Evolutionary conservation across 1,140 invertebrate genomes (phyloP).

Genomic region (Leguminivora glycinivorella): DNA sequence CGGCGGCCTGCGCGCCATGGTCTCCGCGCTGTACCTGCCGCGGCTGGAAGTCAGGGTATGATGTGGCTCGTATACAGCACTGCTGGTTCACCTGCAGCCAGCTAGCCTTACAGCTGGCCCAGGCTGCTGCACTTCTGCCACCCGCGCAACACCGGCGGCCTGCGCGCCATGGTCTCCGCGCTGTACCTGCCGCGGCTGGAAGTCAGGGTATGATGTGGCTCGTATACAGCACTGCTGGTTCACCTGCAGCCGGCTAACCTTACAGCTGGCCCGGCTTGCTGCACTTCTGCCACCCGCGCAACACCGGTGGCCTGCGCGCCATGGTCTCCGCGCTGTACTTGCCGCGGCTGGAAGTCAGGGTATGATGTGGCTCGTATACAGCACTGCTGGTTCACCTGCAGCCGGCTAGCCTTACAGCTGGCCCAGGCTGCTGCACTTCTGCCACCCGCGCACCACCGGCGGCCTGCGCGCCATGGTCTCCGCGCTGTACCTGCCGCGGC

Average conservation of each 20-base stretch:
- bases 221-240: no score
- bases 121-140: slow-evolving; percentile 92
- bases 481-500: slow-evolving; percentile 91
- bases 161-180: slow-evolving; percentile 92
- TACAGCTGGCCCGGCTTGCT: slow-evolving; percentile 94
- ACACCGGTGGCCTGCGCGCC: slow-evolving; percentile 87
- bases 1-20: slow-evolving; percentile 89
- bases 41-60: slow-evolving; percentile 92
- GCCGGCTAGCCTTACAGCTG: slow-evolving; percentile 92
- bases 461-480: slow-evolving; percentile 91
- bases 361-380: slow-evolving; percentile 79
- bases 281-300: slow-evolving; percentile 89
- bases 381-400: slow-evolving; percentile 92
- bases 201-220: slow-evolving; percentile 85
- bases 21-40: slow-evolving; percentile 92
- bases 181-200: slow-evolving; percentile 93
- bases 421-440: slow-evolving; percentile 93
- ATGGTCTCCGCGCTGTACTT: slow-evolving; percentile 93
- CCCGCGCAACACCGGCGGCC: slow-evolving; percentile 84
- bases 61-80: slow-evolving; percentile 45
- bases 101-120: slow-evolving; percentile 92
- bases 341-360: slow-evolving; percentile 92
- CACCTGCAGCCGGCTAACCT: slow-evolving; percentile 89
- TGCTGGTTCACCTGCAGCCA: slow-evolving; percentile 91
- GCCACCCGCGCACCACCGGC: slow-evolving; percentile 85